Evolutionary conservation across 2,797 vertebrate species (phyloP), one percentile per base, ranked within the genome.

Genomic region (Myotis vivesi): DNA sequence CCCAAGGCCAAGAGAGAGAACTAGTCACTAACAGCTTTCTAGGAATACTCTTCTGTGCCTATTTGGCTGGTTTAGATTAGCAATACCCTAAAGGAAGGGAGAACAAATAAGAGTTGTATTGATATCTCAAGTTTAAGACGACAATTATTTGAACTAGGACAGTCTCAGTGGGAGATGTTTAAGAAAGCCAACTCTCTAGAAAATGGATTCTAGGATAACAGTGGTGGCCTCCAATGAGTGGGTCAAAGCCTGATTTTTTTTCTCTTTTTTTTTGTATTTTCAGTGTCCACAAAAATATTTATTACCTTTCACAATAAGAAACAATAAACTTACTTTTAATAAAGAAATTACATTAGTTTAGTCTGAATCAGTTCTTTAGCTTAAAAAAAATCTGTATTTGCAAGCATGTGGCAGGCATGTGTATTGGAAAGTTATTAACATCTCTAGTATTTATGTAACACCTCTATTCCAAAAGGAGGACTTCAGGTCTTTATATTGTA

Each of bases 361-460:
- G 17, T 66, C 33, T 80, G 12, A 87, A 75, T 77, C 59, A 49
- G 10, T 73, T 75, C 16, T 80, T 3, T 23, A 25, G 22, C 71
- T 87, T 17, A 22, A 8, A 25, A 22, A 6, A 33, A 3, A 19
- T 28, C 59, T 92, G 9, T 13, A 44, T 55, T 20, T 1, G 36
- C 11, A 88, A 94, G 16, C 87, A 90, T 93, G 38, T 94, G 92
- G 62, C 44, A 69, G 33, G 8, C 80, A 93, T 38, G 22, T 93
- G 82, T 36, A 51, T 22, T 76, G 59, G 46, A 93, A 96, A 80
- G 16, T 51, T 92, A 94, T 87, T 80, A 96, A 68, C 36, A 62
- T 81, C 12, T 80, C 30, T 92, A 72, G 68, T 92, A 88, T 94
- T 88, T 87, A 80, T 77, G 33, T 76, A 92, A 86, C 51, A 82